Evolutionary conservation across 1,140 invertebrate genomes (phyloP).

Genomic region (Bombus consobrinus): DNA sequence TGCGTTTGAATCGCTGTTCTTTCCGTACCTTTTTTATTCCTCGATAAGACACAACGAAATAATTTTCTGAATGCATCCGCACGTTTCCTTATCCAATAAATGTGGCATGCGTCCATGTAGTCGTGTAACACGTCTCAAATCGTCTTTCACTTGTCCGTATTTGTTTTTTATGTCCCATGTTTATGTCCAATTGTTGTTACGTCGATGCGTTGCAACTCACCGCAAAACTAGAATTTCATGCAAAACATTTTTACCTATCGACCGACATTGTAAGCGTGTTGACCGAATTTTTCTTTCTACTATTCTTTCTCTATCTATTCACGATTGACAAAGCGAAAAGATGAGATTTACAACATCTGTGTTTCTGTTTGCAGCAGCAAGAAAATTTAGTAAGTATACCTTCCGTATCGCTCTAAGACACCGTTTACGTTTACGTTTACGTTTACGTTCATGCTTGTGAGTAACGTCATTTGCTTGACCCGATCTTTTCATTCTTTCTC

Average conservation of each 20-base stretch:
- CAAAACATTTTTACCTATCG: slow-evolving; percentile 33
- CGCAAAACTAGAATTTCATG: slow-evolving; percentile 15
- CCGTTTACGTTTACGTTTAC: slow-evolving; percentile 30
- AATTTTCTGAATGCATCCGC: slow-evolving; percentile 73
- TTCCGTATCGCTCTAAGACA: slow-evolving; percentile 62
- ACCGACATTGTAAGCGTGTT: slow-evolving; percentile 37
- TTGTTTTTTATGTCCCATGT: slow-evolving; percentile 19
- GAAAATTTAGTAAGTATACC: slow-evolving; percentile 88
- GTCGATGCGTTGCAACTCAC: slow-evolving; percentile 4
- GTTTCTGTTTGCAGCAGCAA: slow-evolving; percentile 87
- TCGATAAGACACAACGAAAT: not conserved
- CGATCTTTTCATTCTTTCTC: not conserved
- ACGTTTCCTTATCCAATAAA: slow-evolving; percentile 67
- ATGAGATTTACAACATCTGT: slow-evolving; percentile 67
- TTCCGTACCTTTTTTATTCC: not conserved
- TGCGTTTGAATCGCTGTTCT: not conserved
- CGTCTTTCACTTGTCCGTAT: slow-evolving; percentile 34
- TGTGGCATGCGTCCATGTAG: slow-evolving; percentile 73
- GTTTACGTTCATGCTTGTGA: slow-evolving; percentile 38
- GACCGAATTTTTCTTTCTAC: not conserved
- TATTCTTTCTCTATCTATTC: slow-evolving; percentile 3
- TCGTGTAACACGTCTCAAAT: slow-evolving; percentile 51
- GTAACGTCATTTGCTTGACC: slow-evolving; percentile 54
- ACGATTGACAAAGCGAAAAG: slow-evolving; percentile 11
- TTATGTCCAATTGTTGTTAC: slow-evolving; percentile 17